Percentiles rank a stretch among this genome's conserved stretches.
Evolutionary conservation across 2,113 vertebrate species (phyloP).

Genomic region (Pimephales promelas): DNA sequence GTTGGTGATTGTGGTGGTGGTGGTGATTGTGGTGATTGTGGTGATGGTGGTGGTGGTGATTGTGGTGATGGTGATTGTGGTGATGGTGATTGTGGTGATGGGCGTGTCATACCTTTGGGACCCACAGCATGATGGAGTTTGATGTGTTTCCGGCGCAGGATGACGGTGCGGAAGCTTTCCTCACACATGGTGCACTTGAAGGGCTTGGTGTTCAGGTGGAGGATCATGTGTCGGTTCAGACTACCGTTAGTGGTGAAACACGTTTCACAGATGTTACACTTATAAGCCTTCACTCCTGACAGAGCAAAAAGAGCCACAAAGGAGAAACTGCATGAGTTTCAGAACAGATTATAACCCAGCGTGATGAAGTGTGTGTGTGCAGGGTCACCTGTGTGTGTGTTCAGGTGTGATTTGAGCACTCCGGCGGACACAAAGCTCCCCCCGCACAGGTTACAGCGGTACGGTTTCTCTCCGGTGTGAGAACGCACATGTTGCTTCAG

Average conservation of each 20-base stretch:
- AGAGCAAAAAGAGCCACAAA: neutral
- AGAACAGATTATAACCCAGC: neutral
- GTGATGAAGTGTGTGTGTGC: too few relatives aligned
- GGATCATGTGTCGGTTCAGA: slow-evolving; percentile 94
- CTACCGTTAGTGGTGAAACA: slow-evolving; percentile 98
- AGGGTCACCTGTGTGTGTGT: slow-evolving; percentile 91
- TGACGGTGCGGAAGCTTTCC: slow-evolving; percentile 89
- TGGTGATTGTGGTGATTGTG: too few relatives aligned
- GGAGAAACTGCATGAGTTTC: neutral
- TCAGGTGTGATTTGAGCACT: slow-evolving; percentile 95
- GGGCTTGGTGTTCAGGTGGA: slow-evolving; percentile 88
- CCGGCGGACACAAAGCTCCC: slow-evolving; percentile 93
- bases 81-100: neutral
- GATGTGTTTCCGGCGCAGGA: slow-evolving; percentile 93
- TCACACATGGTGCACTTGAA: slow-evolving; percentile 93
- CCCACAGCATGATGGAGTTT: slow-evolving; percentile 86
- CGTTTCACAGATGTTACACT: slow-evolving; percentile 87
- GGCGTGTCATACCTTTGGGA: slow-evolving; percentile 72
- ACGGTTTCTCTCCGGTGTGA: slow-evolving; percentile 97
- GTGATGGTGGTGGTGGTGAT: too few relatives aligned
- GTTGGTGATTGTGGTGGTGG: too few relatives aligned
- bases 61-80: too few relatives aligned
- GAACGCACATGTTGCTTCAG: slow-evolving; percentile 96
- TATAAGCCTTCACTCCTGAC: slow-evolving; percentile 92
- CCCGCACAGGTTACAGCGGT: slow-evolving; percentile 88